These are phyloP conservation scores for Tenebrosternarchus preto DNA, from an alignment of 2,113 vertebrate species.

Conservation along the genomic window DNA sequence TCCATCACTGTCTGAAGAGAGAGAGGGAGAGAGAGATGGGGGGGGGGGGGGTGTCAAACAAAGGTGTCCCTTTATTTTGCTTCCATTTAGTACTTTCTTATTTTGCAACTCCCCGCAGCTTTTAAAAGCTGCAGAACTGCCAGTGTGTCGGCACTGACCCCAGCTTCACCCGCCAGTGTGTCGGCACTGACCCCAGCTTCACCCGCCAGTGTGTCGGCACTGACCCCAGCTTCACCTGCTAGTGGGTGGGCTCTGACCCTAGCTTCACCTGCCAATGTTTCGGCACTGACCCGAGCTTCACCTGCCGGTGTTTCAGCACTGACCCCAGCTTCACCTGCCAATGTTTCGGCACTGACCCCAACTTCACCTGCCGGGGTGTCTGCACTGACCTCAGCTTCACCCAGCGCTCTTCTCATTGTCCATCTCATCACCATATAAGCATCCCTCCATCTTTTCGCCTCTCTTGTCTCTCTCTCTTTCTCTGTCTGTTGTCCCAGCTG, in stretches of 20 bases:
- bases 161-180: conserved; percentile 35
- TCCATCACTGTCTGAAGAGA: conserved; percentile 39
- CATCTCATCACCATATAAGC: conserved; percentile 6
- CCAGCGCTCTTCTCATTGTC: conserved; percentile 18
- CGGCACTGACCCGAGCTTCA: conserved; percentile 45
- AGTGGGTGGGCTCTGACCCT: conserved; percentile 44
- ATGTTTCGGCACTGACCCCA: conserved; percentile 46
- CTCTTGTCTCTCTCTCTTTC: neutral
- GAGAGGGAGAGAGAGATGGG: neutral
- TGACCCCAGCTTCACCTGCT: conserved; percentile 45
- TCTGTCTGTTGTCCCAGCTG: conserved; percentile 32
- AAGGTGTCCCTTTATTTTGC: conserved; percentile 8
- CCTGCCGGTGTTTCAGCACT: conserved; percentile 38
- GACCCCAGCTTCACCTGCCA: conserved; percentile 43
- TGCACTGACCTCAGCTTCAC: conserved; percentile 47
- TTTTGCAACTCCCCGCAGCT: conserved; percentile 31
- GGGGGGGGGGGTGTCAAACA: neutral
- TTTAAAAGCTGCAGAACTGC: conserved; percentile 47
- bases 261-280: conserved; percentile 35
- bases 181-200: conserved; percentile 44
- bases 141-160: conserved; percentile 45
- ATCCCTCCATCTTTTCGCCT: conserved; percentile 16
- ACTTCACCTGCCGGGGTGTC: conserved; percentile 42
- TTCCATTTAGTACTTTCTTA: conserved; percentile 33
- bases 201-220: conserved; percentile 36